Conservation (phyloP, 2,113 vertebrate species). For the Lagopus leucura region DNA sequence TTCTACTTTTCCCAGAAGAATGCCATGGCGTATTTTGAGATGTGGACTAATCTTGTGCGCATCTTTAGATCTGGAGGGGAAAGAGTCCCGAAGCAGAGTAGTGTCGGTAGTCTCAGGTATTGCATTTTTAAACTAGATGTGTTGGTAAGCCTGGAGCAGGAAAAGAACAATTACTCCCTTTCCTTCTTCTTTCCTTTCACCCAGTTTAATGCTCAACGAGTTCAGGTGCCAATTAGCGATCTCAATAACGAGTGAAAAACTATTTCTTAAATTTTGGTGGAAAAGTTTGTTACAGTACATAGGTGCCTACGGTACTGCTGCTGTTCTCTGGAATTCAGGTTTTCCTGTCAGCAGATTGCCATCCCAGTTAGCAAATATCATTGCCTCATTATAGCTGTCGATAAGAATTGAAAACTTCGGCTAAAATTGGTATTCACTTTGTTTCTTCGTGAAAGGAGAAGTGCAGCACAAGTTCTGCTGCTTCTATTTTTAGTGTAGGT, state of each 20-base stretch:
- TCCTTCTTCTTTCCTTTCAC: not conserved
- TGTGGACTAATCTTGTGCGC: not conserved
- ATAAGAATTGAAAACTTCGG: not conserved
- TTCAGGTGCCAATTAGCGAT: not conserved
- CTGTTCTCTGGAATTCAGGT: not conserved
- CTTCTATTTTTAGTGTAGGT: not conserved
- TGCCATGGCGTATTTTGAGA: not conserved
- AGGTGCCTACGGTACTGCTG: not conserved
- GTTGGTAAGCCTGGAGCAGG: not conserved
- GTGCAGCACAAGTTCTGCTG: not conserved
- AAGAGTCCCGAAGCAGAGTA: not conserved
- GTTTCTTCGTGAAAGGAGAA: not conserved
- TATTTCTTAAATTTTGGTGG: not conserved
- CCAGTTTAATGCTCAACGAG: not conserved
- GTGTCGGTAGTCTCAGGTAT: not conserved
- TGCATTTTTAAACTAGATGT: not conserved
- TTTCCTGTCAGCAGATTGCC: not conserved
- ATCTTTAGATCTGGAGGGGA: not conserved
- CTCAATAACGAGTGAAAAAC: not conserved
- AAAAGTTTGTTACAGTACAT: not conserved
- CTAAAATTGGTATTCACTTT: not conserved
- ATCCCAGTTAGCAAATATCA: not conserved
- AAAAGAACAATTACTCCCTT: not conserved
- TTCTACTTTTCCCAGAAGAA: not conserved
- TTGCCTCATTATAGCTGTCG: not conserved